A percentile compares a stretch with the other conserved stretches of the same genome.
Conservation (phyloP, 2,797 vertebrate species). For the Masticophis lateralis region DNA sequence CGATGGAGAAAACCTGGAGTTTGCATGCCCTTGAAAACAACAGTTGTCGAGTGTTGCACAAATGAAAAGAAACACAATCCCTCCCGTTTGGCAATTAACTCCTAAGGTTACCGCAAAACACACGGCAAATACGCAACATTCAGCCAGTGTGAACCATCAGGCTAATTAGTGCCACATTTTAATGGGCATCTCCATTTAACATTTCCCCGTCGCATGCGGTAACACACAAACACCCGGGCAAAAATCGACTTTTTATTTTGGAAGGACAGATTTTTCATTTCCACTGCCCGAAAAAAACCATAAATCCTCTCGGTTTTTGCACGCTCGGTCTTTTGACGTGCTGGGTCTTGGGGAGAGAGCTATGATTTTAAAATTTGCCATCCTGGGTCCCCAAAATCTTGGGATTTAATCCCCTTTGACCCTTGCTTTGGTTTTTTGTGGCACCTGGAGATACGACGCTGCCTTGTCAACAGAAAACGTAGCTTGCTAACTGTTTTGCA, state of each 20-base stretch:
- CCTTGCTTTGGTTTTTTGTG: neutral
- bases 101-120: constrained; percentile 19
- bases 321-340: neutral
- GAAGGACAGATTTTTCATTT: neutral
- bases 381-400: neutral
- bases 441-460: neutral
- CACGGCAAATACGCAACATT: neutral
- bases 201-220: neutral
- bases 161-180: neutral
- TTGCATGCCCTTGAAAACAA: neutral
- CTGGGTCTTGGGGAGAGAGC: neutral
- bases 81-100: neutral
- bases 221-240: neutral
- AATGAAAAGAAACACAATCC: neutral
- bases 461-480: too few relatives aligned
- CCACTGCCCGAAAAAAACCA: neutral
- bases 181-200: neutral
- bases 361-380: neutral
- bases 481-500: too few relatives aligned
- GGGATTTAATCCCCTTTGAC: neutral
- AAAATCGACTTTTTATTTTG: neutral
- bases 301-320: neutral
- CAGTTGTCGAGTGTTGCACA: neutral
- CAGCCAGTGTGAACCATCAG: accelerated
- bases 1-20: accelerated